Base-by-base conservation (phyloP, 2,797 vertebrate species). In the Cryptoblepharus egeriae region DNA sequence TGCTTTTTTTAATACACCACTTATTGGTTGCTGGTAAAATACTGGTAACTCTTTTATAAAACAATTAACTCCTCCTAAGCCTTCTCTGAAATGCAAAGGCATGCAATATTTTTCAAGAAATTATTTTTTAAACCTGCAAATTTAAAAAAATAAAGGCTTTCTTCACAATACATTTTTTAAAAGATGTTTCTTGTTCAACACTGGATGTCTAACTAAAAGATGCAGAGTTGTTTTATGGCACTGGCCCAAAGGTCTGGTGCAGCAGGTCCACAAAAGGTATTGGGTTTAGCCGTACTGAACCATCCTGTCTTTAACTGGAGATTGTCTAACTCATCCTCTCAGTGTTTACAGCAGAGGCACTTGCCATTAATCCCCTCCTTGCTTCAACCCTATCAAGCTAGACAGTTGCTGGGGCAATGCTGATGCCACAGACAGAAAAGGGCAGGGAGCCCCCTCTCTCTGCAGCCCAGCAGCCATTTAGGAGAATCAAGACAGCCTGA, bases 311-410 rank as follows among this genome's bases (percentile, higher is more conserved):
- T 22, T 80, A n/a, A 55, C 39, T 80, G 77, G 77, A 75, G 64
- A 67, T 26, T n/a, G 12, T 74, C 77, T 63, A 39, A 5, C 39
- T 78, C 32, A 35, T 0, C 0, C 1, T 2, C 28, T 9, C 0
- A 0, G 30, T 32, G 13, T 37, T 75, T 83, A 37, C 79, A 1
- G 0, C 67, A 42, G 45, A 1, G 10, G 0, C 0, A 0, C 24
- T 49, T 42, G 60, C 70, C 69, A 68, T 72, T 74, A 80, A n/a
- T 26, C 57, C 39, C 22, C 13, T 20, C 58, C 7, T 15, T 39
- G 32, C 63, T 77, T 83, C 57, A 82, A 83, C 72, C 61, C 77
- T 75, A 83, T 65, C 67, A 73, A 8, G 22, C 58, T 5, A 67
- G 58, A 55, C 45, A 72, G 58, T 28, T 24, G 52, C 71, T 83